Evolutionary conservation across 2,888 invertebrate genomes (phyloP).

Genomic region (Clostera curtula): DNA sequence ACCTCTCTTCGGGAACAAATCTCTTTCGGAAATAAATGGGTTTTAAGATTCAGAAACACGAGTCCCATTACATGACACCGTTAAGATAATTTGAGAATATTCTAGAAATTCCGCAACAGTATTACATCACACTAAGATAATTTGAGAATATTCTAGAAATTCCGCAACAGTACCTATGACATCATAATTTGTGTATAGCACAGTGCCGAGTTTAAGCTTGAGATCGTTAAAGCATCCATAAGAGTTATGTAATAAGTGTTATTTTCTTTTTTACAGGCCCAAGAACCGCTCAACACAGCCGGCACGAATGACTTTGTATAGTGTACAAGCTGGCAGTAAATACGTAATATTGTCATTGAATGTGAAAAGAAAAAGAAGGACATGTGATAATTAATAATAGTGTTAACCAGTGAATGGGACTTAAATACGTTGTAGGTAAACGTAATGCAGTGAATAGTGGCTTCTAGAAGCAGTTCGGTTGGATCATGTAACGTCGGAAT

Average conservation of each 20-base stretch:
- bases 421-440: conserved; percentile 51
- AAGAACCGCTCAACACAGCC: conserved; percentile 87
- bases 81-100: too few relatives aligned
- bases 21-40: not conserved
- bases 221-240: too few relatives aligned
- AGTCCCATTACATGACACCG: too few relatives aligned
- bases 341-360: conserved; percentile 64
- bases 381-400: conserved; percentile 62
- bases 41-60: too few relatives aligned
- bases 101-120: too few relatives aligned
- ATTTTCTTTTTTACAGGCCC: conserved; percentile 78
- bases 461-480: conserved; percentile 52
- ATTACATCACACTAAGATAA: too few relatives aligned
- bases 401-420: conserved; percentile 64
- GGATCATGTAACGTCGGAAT: conserved; percentile 37
- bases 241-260: conserved; percentile 11
- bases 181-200: too few relatives aligned
- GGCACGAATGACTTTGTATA: conserved; percentile 88
- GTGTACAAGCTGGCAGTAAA: conserved; percentile 64
- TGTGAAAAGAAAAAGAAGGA: conserved; percentile 71
- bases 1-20: not conserved
- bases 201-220: too few relatives aligned
- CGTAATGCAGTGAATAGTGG: conserved; percentile 52
- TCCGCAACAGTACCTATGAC: too few relatives aligned
- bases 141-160: too few relatives aligned